Conservation (phyloP, 2,888 invertebrate species). For the Scrobipalpa atriplicella region DNA sequence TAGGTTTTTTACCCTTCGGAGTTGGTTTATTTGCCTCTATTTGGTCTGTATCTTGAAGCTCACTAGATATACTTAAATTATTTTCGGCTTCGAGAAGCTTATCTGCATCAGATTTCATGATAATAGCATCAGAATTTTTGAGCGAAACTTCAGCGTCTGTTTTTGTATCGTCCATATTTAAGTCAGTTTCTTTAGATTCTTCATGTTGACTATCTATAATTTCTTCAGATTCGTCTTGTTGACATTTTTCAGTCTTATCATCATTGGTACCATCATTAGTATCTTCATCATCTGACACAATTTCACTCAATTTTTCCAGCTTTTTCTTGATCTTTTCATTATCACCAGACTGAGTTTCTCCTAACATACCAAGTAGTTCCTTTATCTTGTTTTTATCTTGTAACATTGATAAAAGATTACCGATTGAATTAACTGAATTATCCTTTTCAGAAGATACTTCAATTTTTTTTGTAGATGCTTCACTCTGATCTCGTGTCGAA, state of each 20-base stretch:
- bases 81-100: neutral
- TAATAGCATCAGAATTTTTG: neutral
- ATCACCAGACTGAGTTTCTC: constrained; percentile 60
- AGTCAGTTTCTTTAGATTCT: neutral
- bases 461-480: constrained; percentile 33
- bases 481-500: constrained; percentile 53
- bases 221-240: neutral
- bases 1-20: neutral
- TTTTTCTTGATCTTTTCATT: constrained; percentile 82
- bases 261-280: constrained; percentile 45
- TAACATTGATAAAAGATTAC: constrained; percentile 64
- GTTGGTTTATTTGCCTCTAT: neutral
- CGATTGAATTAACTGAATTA: constrained; percentile 53
- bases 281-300: constrained; percentile 77
- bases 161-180: neutral
- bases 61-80: neutral
- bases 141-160: neutral
- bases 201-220: neutral
- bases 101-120: too few relatives aligned
- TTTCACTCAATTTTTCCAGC: constrained; percentile 81
- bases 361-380: constrained; percentile 68
- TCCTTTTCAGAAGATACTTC: constrained; percentile 32
- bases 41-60: neutral
- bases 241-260: constrained; percentile 9
- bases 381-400: constrained; percentile 78